Evolutionary conservation across 2,797 vertebrate species (phyloP), one percentile per base, ranked within the genome.

Genomic region (Fistularia tabacaria): DNA sequence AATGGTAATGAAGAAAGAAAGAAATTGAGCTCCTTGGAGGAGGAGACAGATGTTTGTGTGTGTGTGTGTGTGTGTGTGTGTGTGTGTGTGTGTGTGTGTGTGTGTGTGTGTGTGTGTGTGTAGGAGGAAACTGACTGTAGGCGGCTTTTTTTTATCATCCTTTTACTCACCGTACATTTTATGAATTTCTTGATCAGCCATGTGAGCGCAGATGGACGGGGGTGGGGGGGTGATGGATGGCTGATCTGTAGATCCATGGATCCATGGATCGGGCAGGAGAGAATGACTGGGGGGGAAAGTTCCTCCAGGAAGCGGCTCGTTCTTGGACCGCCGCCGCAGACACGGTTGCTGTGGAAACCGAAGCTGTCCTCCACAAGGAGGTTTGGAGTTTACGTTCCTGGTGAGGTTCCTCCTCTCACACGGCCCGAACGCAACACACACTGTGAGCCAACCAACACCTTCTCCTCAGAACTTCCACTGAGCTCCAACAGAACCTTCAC

Each of bases 341-440:
- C 63, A 58, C 42, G 72, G 86, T 89, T 88, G 86, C 86, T 84
- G 81, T 87, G 88, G 86, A 87, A 87, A 88, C 88, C 41, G 46
- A 82, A 62, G 57, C 55, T 62, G 62, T 66, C 62, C 75, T 74
- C 69, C n/a, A n/a, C n/a, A 38, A 68, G 74, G 67, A 70, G 57
- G 25, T 63, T 73, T n/a, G 48, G 13, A 59, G 67, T 78, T 75
- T 79, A 54, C 51, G 63, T 79, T 77, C 72, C 49, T 14, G 3
- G 49, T 57, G 51, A 25, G 13, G 38, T 37, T 8, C 38, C 37
- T 41, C 57, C 43, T 47, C 37, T 36, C 51, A 46, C 15, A 25
- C 25, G n/a, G n/a, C n/a, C n/a, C n/a, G n/a, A n/a, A n/a, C n/a
- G n/a, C n/a, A n/a, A n/a, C n/a, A n/a, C n/a, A n/a, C n/a, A n/a